phyloP scores from a whole-genome alignment of 2,113 vertebrate genomes.

The Scortum barcoo region DNA sequence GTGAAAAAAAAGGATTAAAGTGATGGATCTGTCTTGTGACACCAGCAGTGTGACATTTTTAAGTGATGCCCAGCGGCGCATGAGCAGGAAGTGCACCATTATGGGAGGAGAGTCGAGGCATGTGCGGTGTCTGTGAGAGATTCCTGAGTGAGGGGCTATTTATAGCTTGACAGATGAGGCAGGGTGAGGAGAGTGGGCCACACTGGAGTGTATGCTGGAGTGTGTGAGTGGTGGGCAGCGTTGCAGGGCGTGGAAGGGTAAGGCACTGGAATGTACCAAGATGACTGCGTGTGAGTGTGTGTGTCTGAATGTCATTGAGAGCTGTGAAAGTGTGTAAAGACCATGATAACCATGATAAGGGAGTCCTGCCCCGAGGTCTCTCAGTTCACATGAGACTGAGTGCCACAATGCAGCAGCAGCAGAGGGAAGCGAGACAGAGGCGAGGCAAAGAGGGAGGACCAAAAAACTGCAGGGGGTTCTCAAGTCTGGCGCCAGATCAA shows the following conservation, averaged over 20 bases:
- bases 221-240: slow-evolving; percentile 22
- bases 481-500: slow-evolving; percentile 46
- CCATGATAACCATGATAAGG: slow-evolving; percentile 29
- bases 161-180: slow-evolving; percentile 74
- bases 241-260: slow-evolving; percentile 10
- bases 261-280: slow-evolving; percentile 15
- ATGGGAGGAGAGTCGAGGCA: slow-evolving; percentile 57
- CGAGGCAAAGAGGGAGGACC: slow-evolving; percentile 20
- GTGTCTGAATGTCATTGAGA: neutral
- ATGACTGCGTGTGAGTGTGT: slow-evolving; percentile 22
- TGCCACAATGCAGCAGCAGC: slow-evolving; percentile 58
- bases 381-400: slow-evolving; percentile 40
- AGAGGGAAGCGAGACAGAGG: slow-evolving; percentile 20
- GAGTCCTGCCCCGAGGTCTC: slow-evolving; percentile 53
- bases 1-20: neutral
- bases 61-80: slow-evolving; percentile 61
- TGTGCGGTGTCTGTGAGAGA: slow-evolving; percentile 65
- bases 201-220: slow-evolving; percentile 46
- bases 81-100: slow-evolving; percentile 63
- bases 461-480: slow-evolving; percentile 55
- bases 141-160: slow-evolving; percentile 77
- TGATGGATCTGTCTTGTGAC: slow-evolving; percentile 28
- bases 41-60: slow-evolving; percentile 45
- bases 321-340: slow-evolving; percentile 9
- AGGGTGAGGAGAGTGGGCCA: slow-evolving; percentile 66